phyloP scores from a whole-genome alignment of 2,797 vertebrate genomes.

The Pelodytes ibericus region DNA sequence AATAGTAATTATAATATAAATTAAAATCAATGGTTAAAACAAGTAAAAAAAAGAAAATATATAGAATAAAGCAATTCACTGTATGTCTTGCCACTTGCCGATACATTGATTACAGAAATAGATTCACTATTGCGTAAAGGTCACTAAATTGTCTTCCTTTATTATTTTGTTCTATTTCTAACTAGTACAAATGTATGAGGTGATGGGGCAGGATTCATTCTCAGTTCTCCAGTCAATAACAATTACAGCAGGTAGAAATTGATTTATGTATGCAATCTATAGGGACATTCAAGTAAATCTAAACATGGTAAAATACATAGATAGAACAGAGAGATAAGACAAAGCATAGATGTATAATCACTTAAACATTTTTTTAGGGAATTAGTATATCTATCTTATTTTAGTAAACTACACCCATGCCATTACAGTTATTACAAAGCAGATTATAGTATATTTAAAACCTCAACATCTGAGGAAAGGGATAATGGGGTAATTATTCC shows the following conservation, averaged over 20 bases:
- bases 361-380: too few species aligned
- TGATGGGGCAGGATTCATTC: neutral
- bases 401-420: too few species aligned
- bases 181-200: neutral
- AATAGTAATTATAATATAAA: conserved; percentile 36
- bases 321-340: too few species aligned
- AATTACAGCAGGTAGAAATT: neutral
- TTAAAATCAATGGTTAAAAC: conserved; percentile 2
- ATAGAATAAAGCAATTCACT: neutral
- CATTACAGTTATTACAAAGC: too few species aligned
- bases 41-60: neutral
- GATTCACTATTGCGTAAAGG: neutral
- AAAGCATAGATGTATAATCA: too few species aligned
- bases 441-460: too few species aligned
- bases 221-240: neutral
- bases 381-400: too few species aligned
- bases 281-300: neutral
- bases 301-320: neutral
- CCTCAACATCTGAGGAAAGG: too few species aligned
- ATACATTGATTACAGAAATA: neutral
- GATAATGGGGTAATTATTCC: too few species aligned
- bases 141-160: neutral
- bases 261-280: neutral
- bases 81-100: neutral
- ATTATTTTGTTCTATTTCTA: neutral